Evolutionary conservation across 2,797 vertebrate genomes (phyloP).

Genomic region (Neostethus bicornis): DNA sequence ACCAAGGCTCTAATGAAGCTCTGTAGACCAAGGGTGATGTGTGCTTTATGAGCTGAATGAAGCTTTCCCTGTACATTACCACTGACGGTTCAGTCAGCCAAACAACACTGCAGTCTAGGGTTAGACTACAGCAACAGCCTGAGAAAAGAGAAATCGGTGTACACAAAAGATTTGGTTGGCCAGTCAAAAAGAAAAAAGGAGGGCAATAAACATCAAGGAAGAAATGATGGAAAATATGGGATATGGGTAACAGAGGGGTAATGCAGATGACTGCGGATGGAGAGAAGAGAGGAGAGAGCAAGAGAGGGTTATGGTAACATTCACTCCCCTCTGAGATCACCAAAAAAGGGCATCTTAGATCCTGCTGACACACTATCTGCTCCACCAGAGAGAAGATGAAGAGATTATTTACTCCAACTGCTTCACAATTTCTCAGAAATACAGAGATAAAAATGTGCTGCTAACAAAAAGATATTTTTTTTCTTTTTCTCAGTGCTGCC

Average conservation of each 20-base stretch:
- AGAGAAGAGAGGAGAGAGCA: conserved; percentile 20
- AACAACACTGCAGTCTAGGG: too few species aligned
- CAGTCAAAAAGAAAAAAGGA: conserved; percentile 65
- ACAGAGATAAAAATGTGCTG: conserved; percentile 40
- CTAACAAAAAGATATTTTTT: conserved; percentile 22
- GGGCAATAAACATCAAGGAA: conserved; percentile 19
- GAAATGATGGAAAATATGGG: conserved; percentile 1
- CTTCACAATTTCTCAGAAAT: conserved; percentile 40
- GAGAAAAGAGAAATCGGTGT: conserved; percentile 10
- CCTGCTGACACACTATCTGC: conserved; percentile 66
- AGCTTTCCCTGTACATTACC: conserved; percentile 66
- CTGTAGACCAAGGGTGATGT: conserved; percentile 49
- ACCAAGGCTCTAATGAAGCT: conserved; percentile 60
- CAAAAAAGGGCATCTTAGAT: conserved; percentile 81
- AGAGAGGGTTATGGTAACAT: conserved; percentile 67
- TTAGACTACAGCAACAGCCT: conserved; percentile 66
- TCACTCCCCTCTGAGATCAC: conserved; percentile 72
- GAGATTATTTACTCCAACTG: conserved; percentile 44
- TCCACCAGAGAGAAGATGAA: conserved; percentile 49
- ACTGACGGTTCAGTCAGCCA: conserved; percentile 65
- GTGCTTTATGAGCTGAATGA: conserved; percentile 61
- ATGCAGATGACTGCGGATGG: conserved; percentile 37
- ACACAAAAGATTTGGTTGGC: conserved; percentile 35
- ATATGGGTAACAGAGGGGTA: conserved; percentile 18
- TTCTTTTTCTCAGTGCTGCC: conserved; percentile 20